Percentiles rank a stretch among this genome's conserved stretches.
Evolutionary conservation across 1,140 invertebrate genomes (phyloP).

Genomic region (Aplysia californica): DNA sequence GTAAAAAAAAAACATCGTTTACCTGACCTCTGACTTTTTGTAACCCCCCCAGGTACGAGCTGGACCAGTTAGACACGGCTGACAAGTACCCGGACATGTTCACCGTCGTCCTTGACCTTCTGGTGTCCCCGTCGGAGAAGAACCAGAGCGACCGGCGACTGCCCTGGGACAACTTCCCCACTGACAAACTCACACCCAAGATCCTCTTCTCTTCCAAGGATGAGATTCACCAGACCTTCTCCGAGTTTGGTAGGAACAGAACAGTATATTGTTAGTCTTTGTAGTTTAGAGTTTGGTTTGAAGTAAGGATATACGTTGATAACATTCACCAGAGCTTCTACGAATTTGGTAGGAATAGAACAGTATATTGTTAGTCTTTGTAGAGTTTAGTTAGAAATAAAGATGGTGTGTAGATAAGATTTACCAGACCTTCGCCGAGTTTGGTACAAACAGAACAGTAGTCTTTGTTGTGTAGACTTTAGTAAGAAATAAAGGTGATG

Average conservation of each 20-base stretch:
- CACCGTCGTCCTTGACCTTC: conserved; percentile 77
- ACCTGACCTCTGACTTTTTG: too few relatives aligned
- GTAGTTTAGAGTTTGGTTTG: too few relatives aligned
- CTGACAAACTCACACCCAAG: conserved; percentile 71
- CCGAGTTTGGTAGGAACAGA: conserved; percentile 59
- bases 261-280: too few relatives aligned
- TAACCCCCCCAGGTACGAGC: conserved; percentile 80
- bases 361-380: too few relatives aligned
- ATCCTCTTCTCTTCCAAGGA: conserved; percentile 82
- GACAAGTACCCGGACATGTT: conserved; percentile 87
- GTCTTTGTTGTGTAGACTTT: too few relatives aligned
- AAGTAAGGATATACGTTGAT: too few relatives aligned
- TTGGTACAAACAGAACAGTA: conserved; percentile 59
- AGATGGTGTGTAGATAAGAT: too few relatives aligned
- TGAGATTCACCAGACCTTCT: conserved; percentile 76
- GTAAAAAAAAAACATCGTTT: too few relatives aligned
- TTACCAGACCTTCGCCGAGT: conserved; percentile 69
- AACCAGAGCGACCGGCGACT: conserved; percentile 71
- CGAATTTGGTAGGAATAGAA: too few relatives aligned
- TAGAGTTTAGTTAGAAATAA: too few relatives aligned
- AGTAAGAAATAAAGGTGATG: too few relatives aligned
- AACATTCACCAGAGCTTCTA: too few relatives aligned
- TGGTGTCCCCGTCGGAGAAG: conserved; percentile 79
- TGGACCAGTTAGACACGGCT: conserved; percentile 82
- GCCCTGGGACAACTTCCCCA: conserved; percentile 80